Conservation (phyloP, 2,797 vertebrate genomes). For the Meriones psammophilus region DNA sequence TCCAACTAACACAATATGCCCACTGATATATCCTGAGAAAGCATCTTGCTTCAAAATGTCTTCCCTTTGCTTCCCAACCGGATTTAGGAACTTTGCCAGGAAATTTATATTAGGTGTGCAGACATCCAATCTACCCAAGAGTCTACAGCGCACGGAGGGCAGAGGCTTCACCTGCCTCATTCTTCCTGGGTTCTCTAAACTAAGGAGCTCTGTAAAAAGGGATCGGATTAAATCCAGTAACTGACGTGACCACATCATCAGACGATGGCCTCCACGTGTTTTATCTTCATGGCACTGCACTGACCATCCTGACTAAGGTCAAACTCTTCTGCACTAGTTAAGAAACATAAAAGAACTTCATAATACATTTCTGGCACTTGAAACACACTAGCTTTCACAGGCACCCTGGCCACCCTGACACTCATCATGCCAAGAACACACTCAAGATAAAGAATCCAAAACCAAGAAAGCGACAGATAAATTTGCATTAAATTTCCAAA, state of each 20-base stretch:
- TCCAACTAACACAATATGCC: neutral
- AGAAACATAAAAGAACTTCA: neutral
- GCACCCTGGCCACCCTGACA: neutral
- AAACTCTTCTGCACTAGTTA: conserved; percentile 36
- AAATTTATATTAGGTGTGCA: neutral
- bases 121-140: neutral
- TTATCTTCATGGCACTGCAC: neutral
- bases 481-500: neutral
- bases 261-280: conserved; percentile 31
- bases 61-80: neutral
- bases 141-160: neutral
- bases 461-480: neutral
- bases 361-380: neutral
- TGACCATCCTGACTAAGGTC: neutral
- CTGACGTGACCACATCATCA: neutral
- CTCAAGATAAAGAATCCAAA: conserved; percentile 31
- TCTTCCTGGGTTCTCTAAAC: neutral
- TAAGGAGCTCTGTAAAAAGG: conserved; percentile 25
- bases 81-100: neutral
- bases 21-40: neutral
- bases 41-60: conserved; percentile 14
- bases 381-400: neutral
- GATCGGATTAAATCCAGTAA: neutral
- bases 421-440: neutral
- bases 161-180: neutral